Conservation (phyloP, 2,113 vertebrate species). For the Gasterosteus aculeatus region DNA sequence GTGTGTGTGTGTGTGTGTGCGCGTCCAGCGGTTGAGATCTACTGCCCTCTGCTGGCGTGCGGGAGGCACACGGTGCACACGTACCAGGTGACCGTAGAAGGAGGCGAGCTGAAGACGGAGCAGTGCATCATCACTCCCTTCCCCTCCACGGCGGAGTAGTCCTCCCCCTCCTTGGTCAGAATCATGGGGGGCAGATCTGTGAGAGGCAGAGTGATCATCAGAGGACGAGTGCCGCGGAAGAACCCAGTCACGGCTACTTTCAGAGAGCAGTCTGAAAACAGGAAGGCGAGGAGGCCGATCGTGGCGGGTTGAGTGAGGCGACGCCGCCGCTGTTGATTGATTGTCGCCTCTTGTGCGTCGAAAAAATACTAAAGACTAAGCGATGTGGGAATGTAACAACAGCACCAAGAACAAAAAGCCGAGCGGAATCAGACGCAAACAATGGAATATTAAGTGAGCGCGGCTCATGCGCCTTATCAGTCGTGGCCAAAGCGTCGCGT, state of each 20-base stretch:
- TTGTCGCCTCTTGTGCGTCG: slow-evolving; percentile 17
- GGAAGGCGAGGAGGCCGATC: background rate
- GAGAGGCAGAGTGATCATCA: slow-evolving; percentile 23
- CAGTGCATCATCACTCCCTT: slow-evolving; percentile 86
- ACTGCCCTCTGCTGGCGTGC: slow-evolving; percentile 75
- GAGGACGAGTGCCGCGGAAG: background rate
- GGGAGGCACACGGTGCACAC: slow-evolving; percentile 9
- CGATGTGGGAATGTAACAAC: slow-evolving; percentile 35
- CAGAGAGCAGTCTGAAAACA: background rate
- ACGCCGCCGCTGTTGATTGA: slow-evolving; percentile 17
- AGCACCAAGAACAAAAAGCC: slow-evolving; percentile 37
- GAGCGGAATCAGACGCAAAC: slow-evolving; percentile 52
- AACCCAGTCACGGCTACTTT: background rate
- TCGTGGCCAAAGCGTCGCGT: slow-evolving; percentile 54
- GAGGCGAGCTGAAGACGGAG: slow-evolving; percentile 89
- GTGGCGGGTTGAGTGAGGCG: slow-evolving; percentile 1
- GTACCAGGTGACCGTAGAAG: slow-evolving; percentile 87
- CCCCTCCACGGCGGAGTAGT: slow-evolving; percentile 85
- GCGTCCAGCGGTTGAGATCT: slow-evolving; percentile 49
- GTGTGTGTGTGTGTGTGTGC: background rate
- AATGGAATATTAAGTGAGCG: slow-evolving; percentile 49
- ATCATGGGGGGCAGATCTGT: slow-evolving; percentile 91
- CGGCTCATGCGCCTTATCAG: slow-evolving; percentile 56
- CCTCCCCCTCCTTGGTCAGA: slow-evolving; percentile 84
- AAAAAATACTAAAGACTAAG: slow-evolving; percentile 12